phyloP scores from a whole-genome alignment of 2,888 invertebrate genomes.

The Hetaerina titia region DNA sequence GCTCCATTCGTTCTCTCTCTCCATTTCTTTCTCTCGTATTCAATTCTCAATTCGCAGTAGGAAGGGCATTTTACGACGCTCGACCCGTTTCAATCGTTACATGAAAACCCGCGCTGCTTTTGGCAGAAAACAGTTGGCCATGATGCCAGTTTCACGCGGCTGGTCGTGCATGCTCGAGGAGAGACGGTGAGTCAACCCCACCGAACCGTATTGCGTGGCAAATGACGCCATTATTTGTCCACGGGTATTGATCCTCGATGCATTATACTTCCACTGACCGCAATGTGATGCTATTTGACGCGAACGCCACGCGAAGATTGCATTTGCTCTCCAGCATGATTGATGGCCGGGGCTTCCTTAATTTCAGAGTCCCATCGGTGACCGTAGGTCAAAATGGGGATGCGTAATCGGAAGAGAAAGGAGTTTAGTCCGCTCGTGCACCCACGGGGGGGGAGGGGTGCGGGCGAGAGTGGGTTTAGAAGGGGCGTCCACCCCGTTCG shows the following conservation, averaged over 20 bases:
- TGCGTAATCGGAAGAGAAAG: no score
- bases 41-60: no score
- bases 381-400: no score
- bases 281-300: neutral
- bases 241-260: neutral
- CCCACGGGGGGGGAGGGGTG: no score
- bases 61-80: no score
- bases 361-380: neutral
- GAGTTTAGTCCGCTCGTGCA: no score
- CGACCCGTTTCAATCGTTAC: no score
- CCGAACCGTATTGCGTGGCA: neutral
- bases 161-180: neutral
- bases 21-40: no score
- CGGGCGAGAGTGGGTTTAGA: no score
- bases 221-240: neutral
- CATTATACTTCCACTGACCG: neutral
- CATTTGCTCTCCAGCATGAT: neutral
- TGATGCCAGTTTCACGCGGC: neutral
- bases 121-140: neutral
- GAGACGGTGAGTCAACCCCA: neutral
- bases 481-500: neutral
- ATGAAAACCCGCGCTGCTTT: no score
- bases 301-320: neutral
- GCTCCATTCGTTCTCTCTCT: no score
- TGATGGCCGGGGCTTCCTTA: neutral